A percentile compares a stretch with the other conserved stretches of the same genome.
These are phyloP conservation scores for Abramis brama DNA, from an alignment of 2,113 vertebrate genomes.

Conservation along the genomic window DNA sequence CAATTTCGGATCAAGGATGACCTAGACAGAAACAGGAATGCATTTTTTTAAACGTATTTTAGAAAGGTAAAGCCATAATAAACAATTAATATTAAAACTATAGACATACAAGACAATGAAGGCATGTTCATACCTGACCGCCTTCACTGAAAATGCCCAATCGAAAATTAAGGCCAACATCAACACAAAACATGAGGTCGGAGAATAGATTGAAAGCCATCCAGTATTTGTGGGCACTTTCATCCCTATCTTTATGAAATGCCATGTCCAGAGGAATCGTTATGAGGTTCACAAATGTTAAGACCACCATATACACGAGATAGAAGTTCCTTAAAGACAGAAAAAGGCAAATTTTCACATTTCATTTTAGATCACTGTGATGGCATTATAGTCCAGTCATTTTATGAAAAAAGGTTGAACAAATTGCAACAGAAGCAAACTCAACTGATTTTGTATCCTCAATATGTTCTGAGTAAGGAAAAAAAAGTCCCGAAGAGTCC, in stretches of 20 bases:
- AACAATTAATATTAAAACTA: background rate
- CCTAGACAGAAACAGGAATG: slow-evolving; percentile 57
- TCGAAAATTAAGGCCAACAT: slow-evolving; percentile 58
- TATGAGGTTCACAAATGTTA: slow-evolving; percentile 56
- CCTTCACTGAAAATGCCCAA: slow-evolving; percentile 53
- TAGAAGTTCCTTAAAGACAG: slow-evolving; percentile 52
- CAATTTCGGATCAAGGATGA: slow-evolving; percentile 74
- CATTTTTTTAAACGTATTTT: background rate
- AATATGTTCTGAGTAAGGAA: no score
- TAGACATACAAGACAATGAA: no score
- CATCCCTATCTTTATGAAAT: slow-evolving; percentile 45
- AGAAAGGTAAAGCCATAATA: background rate
- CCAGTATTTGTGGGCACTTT: slow-evolving; percentile 12
- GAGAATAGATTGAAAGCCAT: slow-evolving; percentile 57
- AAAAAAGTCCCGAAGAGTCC: no score
- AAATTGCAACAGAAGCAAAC: no score
- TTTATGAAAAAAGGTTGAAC: no score
- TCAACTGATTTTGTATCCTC: no score
- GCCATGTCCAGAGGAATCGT: slow-evolving; percentile 59
- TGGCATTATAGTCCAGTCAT: background rate
- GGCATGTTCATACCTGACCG: no score
- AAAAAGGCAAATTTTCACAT: background rate
- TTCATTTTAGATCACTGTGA: background rate
- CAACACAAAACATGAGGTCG: slow-evolving; percentile 53
- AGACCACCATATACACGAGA: slow-evolving; percentile 53